Evolutionary conservation across 2,113 vertebrate species (phyloP).

Genomic region (Macroglossus sobrinus): DNA sequence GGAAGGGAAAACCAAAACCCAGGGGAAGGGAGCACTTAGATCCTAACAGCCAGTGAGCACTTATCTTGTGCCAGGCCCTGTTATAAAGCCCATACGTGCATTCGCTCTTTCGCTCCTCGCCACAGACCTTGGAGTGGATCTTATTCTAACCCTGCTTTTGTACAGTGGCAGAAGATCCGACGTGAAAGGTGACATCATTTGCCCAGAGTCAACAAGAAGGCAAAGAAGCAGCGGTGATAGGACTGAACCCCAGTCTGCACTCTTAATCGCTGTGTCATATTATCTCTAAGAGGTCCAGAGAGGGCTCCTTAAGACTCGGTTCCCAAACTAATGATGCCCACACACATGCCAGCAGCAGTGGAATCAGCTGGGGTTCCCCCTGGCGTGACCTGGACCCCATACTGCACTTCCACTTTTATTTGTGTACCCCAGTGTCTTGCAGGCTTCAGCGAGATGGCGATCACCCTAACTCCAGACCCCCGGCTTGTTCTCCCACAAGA

Average conservation of each 20-base stretch:
- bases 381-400: neutral
- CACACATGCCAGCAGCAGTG: neutral
- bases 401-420: neutral
- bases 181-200: neutral
- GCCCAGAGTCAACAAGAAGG: neutral
- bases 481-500: neutral
- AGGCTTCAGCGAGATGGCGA: neutral
- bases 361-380: neutral
- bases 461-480: neutral
- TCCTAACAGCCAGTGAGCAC: neutral
- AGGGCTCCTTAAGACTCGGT: neutral
- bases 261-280: fast-evolving
- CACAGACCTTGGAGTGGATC: neutral
- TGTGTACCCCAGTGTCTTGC: fast-evolving
- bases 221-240: neutral
- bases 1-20: fast-evolving
- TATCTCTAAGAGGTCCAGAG: neutral
- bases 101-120: neutral
- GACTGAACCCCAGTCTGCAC: neutral
- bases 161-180: neutral
- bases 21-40: fast-evolving
- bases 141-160: neutral
- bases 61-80: fast-evolving
- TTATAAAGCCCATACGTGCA: fast-evolving
- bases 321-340: neutral